These are phyloP conservation scores for Silvanus unidentatus DNA, from an alignment of 2,888 invertebrate genomes.

Conservation along the genomic window DNA sequence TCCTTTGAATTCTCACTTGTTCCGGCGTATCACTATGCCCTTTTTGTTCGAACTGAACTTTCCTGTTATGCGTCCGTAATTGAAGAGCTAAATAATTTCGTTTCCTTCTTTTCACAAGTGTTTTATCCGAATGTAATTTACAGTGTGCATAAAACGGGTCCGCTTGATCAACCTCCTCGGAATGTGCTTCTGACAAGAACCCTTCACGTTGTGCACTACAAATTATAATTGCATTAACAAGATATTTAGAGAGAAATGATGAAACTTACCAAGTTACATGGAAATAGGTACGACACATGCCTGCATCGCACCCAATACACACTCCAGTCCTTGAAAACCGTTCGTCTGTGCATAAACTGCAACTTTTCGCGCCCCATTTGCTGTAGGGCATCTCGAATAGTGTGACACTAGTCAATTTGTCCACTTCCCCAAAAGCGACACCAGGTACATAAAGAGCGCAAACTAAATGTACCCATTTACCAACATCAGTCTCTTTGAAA, in stretches of 20 bases:
- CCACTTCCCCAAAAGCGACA: constrained; percentile 93
- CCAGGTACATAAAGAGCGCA: constrained; percentile 97
- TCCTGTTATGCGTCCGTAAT: constrained; percentile 67
- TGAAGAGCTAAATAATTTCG: constrained; percentile 84
- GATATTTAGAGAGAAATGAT: constrained; percentile 9
- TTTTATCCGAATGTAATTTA: constrained; percentile 89
- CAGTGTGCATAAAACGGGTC: constrained; percentile 98
- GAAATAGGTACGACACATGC: constrained; percentile 94
- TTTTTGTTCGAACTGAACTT: constrained; percentile 54
- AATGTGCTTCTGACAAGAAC: constrained; percentile 84
- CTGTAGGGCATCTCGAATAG: constrained; percentile 97
- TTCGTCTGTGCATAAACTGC: constrained; percentile 83
- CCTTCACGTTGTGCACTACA: constrained; percentile 88
- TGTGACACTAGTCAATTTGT: constrained; percentile 84
- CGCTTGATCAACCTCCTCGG: constrained; percentile 84
- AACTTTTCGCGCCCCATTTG: constrained; percentile 91
- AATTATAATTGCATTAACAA: constrained; percentile 13
- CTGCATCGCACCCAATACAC: constrained; percentile 96
- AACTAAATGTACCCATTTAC: constrained; percentile 95
- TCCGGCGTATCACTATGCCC: constrained; percentile 61
- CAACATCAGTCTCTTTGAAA: constrained; percentile 95
- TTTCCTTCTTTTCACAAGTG: constrained; percentile 70
- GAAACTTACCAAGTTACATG: constrained; percentile 85
- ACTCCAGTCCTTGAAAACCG: constrained; percentile 88
- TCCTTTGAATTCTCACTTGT: constrained; percentile 68